Evolutionary conservation across 1,140 invertebrate genomes (phyloP), one percentile per base, ranked within the genome.

Genomic region (Halyomorpha halys): DNA sequence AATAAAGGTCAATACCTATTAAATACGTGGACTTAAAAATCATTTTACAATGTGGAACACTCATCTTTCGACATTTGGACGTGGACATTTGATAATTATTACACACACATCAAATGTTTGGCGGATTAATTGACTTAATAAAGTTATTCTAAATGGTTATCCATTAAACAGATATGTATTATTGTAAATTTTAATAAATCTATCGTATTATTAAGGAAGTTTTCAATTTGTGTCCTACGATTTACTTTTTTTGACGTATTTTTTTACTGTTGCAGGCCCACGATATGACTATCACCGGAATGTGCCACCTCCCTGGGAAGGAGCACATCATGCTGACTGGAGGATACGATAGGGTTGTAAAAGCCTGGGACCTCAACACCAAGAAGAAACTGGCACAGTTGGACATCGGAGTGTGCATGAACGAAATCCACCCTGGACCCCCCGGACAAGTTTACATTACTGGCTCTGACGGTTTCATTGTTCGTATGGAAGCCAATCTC

Each of bases 261-360:
- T 47, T 62, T 47, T 49, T 8, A 18, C 25, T 61, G 62, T 65
- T 65, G n/a, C 64, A 70, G 67, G 76, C 74, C 39, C 76, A 77
- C 62, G 73, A 75, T 44, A 73, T 76, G 72, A 74, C 77, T 53
- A 74, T 78, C 39, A 77, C 75, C 65, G 67, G 73, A 2, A 47
- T 77, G 62, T 59, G 62, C 25, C 16, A 16, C 3, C 13, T 44
- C 44, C 69, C 70, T 44, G 67, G 68, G 15, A 71, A 68, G 47
- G 69, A 76, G 9, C 44, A 66, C 9, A 61, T 73, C 6, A 65
- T 78, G 23, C 74, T 73, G 64, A 75, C 70, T 49, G 77, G 74
- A 16, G 76, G 76, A 6, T 78, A 75, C 73, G 76, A 78, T 67
- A 75, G 75, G 65, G 66, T 71, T 14, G 51, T 78, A 3, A 78